Evolutionary conservation across 2,797 vertebrate genomes (phyloP).

Genomic region (Sebastes kiyomatsui): DNA sequence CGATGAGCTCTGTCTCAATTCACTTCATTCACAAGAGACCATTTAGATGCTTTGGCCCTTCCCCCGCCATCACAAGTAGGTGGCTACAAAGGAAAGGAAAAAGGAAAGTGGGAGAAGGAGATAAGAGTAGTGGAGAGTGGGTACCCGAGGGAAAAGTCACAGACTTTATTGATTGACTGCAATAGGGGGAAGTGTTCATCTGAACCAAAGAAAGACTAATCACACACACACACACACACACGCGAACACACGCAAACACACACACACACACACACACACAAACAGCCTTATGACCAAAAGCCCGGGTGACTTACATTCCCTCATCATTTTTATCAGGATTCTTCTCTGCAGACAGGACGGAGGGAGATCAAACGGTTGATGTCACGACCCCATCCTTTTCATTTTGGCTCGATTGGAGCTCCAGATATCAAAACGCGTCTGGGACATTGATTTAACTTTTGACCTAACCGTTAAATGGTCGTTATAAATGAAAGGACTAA

Average conservation of each 20-base stretch:
- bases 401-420: constrained; percentile 66
- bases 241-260: constrained; percentile 13
- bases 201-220: constrained; percentile 53
- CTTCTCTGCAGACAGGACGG: constrained; percentile 48
- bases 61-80: constrained; percentile 11
- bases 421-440: constrained; percentile 65
- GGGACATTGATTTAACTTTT: constrained; percentile 73
- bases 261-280: constrained; percentile 2
- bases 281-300: constrained; percentile 19
- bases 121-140: constrained; percentile 8
- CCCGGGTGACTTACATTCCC: constrained; percentile 29
- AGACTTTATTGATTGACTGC: constrained; percentile 60
- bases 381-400: constrained; percentile 70
- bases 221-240: constrained; percentile 13
- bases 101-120: background rate
- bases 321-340: constrained; percentile 64
- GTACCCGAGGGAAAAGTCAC: constrained; percentile 30
- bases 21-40: constrained; percentile 73
- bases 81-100: background rate
- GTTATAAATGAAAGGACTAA: constrained; percentile 62
- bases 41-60: constrained; percentile 52
- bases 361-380: constrained; percentile 65
- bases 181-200: constrained; percentile 49
- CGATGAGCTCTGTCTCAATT: constrained; percentile 71
- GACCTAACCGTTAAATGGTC: constrained; percentile 56